Evolutionary conservation across 2,888 invertebrate genomes (phyloP), one percentile per base, ranked within the genome.

Genomic region (Nephrotoma appendiculata): DNA sequence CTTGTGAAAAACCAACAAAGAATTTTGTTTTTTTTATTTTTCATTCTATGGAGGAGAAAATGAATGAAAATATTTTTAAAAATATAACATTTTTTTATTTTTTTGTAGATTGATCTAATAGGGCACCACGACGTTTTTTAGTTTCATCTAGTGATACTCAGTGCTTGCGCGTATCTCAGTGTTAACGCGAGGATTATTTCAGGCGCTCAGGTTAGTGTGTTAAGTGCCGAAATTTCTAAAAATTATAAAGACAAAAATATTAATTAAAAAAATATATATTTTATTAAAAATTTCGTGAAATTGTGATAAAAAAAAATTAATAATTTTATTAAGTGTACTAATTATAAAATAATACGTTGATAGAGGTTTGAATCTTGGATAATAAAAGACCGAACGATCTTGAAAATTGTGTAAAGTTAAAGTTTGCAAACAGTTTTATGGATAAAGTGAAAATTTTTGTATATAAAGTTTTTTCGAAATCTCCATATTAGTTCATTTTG

Each of bases 121-220:
- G 84, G 84, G 84, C 84, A 85, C 44, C 85, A 31, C 85, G 85
- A 85, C 85, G 85, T 44, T 85, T 44, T 44, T 84, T n/a, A 85
- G 42, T 85, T 44, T 85, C 85, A 85, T 84, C 84, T 90, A 90
- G 71, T 71, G 71, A 90, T 90, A 90, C 91, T 91, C 92, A 92
- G 92, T 92, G 92, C 92, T 92, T 91, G 92, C 92, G 92, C 91
- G 91, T 92, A 91, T 92, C 91, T 71, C 71, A 71, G 71, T 91
- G 91, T 90, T 92, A 91, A 91, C 91, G 92, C 91, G 91, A 91
- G 92, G 92, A 91, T 91, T 92, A 91, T 91, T 91, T 91, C 90
- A 90, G 91, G 91, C 92, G 91, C 91, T 91, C 91, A 92, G 92
- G 92, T 92, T 91, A 90, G 92, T 92, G 89, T 88, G 89, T 85